Evolutionary conservation across 2,113 vertebrate genomes (phyloP), one percentile per base, ranked within the genome.

Genomic region (Chunga burmeisteri): DNA sequence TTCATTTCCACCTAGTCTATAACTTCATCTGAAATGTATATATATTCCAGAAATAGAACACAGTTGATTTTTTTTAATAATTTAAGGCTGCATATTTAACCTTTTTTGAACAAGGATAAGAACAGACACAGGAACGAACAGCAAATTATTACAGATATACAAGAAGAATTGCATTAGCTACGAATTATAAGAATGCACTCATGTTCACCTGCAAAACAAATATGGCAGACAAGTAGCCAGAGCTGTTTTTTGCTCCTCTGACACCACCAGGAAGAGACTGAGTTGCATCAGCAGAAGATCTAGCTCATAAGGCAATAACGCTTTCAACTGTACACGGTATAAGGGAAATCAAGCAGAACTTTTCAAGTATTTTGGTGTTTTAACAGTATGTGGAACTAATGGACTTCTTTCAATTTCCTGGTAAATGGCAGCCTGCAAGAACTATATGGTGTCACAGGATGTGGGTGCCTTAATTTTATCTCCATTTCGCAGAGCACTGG

Each of bases 401-500:
- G 46, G n/a, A 42, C 47, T 81, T 65, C 21, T 38, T 87, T 49
- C 34, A 36, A 11, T 81, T 94, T 95, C 50, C 53, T 68, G 55
- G 20, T 32, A 79, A 55, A 61, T 78, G 62, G 53, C 62, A 84
- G 78, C 53, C 58, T 40, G 46, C 82, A 94, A 80, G 55, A 95
- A 96, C 90, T 88, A 47, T 78, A 79, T 44, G 61, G 77, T 84
- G 87, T 96, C 65, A 95, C 98, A 98, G 98, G 98, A 99, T 99
- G 98, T 98, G 98, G 98, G 98, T 91, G 65, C 85, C 52, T 97
- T 79, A 53, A 46, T 92, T 97, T 96, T 97, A 97, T 97, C 96
- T 96, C 49, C 90, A 52, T 77, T 94, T 93, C 92, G 94, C 97
- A 95, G 95, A 94, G 75, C 93, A 88, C 81, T 95, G 86, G 27